Evolutionary conservation across 2,113 vertebrate genomes (phyloP).

Genomic region (Anguilla rostrata): DNA sequence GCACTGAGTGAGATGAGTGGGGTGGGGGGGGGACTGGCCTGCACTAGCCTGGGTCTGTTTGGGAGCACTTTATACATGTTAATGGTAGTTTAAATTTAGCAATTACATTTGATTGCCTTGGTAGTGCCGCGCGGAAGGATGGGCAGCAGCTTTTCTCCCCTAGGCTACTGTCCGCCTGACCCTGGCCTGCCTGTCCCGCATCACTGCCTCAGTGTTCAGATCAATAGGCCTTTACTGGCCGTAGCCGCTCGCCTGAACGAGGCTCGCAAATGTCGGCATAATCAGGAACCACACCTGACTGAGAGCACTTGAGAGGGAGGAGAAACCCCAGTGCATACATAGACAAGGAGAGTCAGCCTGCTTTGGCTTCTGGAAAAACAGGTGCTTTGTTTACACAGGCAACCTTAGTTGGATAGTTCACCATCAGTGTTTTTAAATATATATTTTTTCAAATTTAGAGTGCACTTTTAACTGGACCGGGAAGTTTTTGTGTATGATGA

Average conservation of each 20-base stretch:
- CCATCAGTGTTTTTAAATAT: not conserved
- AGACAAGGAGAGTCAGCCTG: constrained; percentile 47
- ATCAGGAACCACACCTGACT: constrained; percentile 12
- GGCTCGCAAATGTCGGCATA: constrained; percentile 16
- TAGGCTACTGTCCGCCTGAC: constrained; percentile 67
- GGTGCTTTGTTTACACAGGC: constrained; percentile 50
- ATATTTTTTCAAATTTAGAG: too few species aligned
- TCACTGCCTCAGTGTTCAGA: constrained; percentile 59
- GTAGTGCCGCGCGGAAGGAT: constrained; percentile 52
- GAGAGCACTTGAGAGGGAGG: constrained; percentile 38
- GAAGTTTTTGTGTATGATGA: too few species aligned
- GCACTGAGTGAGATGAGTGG: constrained; percentile 19
- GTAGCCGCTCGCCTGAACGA: not conserved
- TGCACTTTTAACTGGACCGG: too few species aligned
- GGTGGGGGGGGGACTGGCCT: constrained; percentile 2
- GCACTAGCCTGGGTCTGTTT: constrained; percentile 20
- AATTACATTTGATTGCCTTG: constrained; percentile 61
- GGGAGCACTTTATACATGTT: constrained; percentile 39
- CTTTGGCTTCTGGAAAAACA: constrained; percentile 46
- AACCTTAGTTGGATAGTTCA: not conserved
- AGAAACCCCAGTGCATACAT: constrained; percentile 39
- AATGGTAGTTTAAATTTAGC: constrained; percentile 55
- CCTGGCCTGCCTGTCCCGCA: constrained; percentile 53
- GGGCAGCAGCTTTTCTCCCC: constrained; percentile 64
- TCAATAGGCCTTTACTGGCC: constrained; percentile 62